A percentile compares a stretch with the other conserved stretches of the same genome.
Evolutionary conservation across 1,140 invertebrate species (phyloP).

Genomic region (Zaprionus lachaisei): DNA sequence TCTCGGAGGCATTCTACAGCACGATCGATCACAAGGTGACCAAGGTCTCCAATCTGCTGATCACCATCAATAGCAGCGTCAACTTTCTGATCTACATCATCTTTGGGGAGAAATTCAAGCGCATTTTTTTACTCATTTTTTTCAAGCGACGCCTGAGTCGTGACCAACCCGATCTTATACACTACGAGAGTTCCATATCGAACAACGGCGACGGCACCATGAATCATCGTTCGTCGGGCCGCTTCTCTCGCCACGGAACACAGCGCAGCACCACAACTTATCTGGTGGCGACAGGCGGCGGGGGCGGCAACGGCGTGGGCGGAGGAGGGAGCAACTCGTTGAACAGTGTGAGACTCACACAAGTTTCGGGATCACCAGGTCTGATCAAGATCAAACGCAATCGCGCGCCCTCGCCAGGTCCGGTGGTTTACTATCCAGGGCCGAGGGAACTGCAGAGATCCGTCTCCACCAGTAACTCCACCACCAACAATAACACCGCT

Average conservation of each 20-base stretch:
- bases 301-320: constrained; percentile 84
- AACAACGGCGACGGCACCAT: constrained; percentile 88
- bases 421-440: constrained; percentile 89
- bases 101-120: constrained; percentile 98
- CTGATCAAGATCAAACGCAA: constrained; percentile 79
- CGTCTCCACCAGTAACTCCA: constrained; percentile 61
- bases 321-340: constrained; percentile 84
- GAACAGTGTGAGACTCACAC: constrained; percentile 73
- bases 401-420: constrained; percentile 86
- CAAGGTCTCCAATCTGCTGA: constrained; percentile 95
- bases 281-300: constrained; percentile 72
- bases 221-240: constrained; percentile 88
- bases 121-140: constrained; percentile 94
- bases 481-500: constrained; percentile 77
- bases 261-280: constrained; percentile 84
- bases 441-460: constrained; percentile 81
- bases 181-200: constrained; percentile 92
- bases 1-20: constrained; percentile 91
- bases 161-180: constrained; percentile 90
- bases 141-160: constrained; percentile 88
- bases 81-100: constrained; percentile 99
- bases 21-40: constrained; percentile 91
- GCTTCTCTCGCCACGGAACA: constrained; percentile 88
- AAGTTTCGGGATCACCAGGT: constrained; percentile 68
- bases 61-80: constrained; percentile 98